phyloP scores from a whole-genome alignment of 1,140 invertebrate genomes.

The Megathymus violae region DNA sequence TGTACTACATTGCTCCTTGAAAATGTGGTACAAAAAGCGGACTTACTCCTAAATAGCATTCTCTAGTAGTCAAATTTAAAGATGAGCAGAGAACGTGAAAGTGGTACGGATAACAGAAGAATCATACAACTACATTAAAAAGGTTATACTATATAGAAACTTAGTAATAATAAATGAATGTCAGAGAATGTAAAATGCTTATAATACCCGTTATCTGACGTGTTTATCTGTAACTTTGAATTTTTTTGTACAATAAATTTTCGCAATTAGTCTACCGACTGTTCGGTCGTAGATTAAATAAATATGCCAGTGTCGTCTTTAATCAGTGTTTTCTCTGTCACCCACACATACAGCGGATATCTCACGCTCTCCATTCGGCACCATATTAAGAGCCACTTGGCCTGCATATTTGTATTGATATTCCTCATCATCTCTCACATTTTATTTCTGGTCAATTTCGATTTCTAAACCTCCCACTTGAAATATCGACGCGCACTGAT shows the following conservation, averaged over 20 bases:
- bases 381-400: constrained; percentile 28
- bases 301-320: constrained; percentile 36
- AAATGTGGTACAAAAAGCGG: too few relatives aligned
- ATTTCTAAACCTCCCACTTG: constrained; percentile 7
- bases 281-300: constrained; percentile 26
- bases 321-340: constrained; percentile 41
- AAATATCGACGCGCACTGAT: not conserved
- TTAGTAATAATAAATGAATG: too few relatives aligned
- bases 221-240: too few relatives aligned
- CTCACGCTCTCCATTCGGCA: constrained; percentile 27
- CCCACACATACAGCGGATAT: constrained; percentile 32
- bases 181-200: too few relatives aligned
- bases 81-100: too few relatives aligned
- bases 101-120: too few relatives aligned
- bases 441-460: constrained; percentile 13
- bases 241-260: not conserved
- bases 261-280: constrained; percentile 28
- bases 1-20: too few relatives aligned
- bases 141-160: too few relatives aligned
- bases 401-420: constrained; percentile 26
- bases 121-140: too few relatives aligned
- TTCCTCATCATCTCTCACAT: constrained; percentile 7
- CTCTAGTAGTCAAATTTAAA: too few relatives aligned
- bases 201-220: too few relatives aligned
- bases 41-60: too few relatives aligned